Percentiles rank a stretch among this genome's conserved stretches.
Evolutionary conservation across 1,140 invertebrate genomes (phyloP).

Genomic region (Archivesica marissinica): DNA sequence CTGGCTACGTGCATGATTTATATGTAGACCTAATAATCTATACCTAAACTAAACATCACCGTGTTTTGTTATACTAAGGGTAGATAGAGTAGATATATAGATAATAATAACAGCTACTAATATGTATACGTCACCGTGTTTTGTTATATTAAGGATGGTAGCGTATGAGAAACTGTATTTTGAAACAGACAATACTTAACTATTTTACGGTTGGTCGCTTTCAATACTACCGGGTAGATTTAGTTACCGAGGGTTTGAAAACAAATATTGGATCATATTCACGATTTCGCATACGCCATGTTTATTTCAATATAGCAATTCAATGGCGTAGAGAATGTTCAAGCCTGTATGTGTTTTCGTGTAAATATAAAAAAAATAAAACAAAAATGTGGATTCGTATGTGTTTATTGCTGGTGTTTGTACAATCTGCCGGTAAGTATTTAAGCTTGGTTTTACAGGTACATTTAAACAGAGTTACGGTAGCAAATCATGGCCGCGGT

Average conservation of each 20-base stretch:
- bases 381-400: neutral
- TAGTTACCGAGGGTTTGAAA: too few species aligned
- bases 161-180: too few species aligned
- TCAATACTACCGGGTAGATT: conserved; percentile 1
- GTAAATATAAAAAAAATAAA: neutral
- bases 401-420: neutral
- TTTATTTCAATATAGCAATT: neutral
- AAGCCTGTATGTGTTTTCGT: neutral
- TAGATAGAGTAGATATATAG: too few species aligned
- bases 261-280: neutral
- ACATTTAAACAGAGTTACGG: neutral
- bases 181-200: neutral
- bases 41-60: too few species aligned
- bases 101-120: too few species aligned
- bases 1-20: too few species aligned
- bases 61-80: too few species aligned
- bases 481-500: neutral
- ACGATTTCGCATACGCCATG: neutral
- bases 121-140: too few species aligned
- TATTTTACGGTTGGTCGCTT: neutral
- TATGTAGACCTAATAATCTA: too few species aligned
- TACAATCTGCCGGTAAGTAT: neutral
- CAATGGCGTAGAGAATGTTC: neutral
- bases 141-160: too few species aligned
- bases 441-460: too few species aligned